Evolutionary conservation across 2,888 invertebrate species (phyloP).

Genomic region (Rhagonycha lutea): DNA sequence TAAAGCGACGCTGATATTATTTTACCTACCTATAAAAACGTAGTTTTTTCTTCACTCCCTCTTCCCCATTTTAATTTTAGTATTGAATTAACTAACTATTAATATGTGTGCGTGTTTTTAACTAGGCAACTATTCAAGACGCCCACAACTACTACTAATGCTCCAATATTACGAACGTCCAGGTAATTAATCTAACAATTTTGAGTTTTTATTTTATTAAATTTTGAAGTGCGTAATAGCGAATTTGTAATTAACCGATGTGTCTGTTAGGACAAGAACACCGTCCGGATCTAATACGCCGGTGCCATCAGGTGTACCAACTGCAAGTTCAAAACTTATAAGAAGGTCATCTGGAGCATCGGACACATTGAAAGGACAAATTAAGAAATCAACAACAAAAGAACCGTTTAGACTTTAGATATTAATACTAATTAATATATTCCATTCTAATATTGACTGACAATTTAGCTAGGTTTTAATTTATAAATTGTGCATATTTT

Average conservation of each 20-base stretch:
- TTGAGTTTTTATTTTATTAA: background rate
- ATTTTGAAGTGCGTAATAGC: background rate
- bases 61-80: background rate
- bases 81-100: slow-evolving; percentile 1
- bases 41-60: background rate
- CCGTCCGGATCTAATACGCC: slow-evolving; percentile 78
- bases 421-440: slow-evolving; percentile 27
- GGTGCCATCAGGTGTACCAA: slow-evolving; percentile 66
- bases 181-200: slow-evolving; percentile 47
- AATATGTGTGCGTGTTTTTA: slow-evolving; percentile 40
- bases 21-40: background rate
- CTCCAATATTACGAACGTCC: slow-evolving; percentile 54
- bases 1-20: background rate
- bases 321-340: slow-evolving; percentile 66
- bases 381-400: slow-evolving; percentile 56
- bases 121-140: slow-evolving; percentile 52
- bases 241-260: background rate
- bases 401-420: slow-evolving; percentile 77
- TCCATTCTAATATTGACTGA: slow-evolving; percentile 45
- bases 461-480: slow-evolving; percentile 37
- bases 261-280: slow-evolving; percentile 66
- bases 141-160: slow-evolving; percentile 53
- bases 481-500: slow-evolving; percentile 51
- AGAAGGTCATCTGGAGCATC: slow-evolving; percentile 72
- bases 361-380: slow-evolving; percentile 63